Percentiles rank a stretch among this genome's conserved stretches.
These are phyloP conservation scores for Cebus imitator DNA, from an alignment of 2,113 vertebrate genomes.

Conservation along the genomic window DNA sequence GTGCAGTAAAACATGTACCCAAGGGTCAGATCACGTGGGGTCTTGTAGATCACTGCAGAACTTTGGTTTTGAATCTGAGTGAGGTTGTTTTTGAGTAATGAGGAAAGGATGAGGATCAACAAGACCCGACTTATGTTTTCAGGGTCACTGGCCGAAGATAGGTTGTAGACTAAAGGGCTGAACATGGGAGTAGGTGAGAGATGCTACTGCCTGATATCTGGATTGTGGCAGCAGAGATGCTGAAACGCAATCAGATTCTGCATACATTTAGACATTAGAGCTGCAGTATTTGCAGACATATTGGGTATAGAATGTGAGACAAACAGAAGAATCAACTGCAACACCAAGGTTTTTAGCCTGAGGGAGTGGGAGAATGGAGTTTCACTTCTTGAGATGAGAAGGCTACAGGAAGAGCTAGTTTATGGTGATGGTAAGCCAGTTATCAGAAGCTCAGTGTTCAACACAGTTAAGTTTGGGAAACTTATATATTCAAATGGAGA, in stretches of 20 bases:
- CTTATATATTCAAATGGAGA: not conserved
- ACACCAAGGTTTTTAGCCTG: not conserved
- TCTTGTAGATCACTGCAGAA: not conserved
- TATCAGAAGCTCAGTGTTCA: not conserved
- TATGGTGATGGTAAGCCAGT: not conserved
- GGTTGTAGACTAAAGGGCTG: not conserved
- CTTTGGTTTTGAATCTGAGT: not conserved
- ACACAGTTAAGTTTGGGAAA: not conserved
- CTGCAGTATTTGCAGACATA: not conserved
- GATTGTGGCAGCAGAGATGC: not conserved
- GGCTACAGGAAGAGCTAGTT: not conserved
- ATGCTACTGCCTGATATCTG: not conserved
- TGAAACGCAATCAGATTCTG: not conserved
- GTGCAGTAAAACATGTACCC: not conserved
- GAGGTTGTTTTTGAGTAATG: not conserved
- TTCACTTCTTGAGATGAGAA: not conserved
- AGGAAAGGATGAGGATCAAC: not conserved
- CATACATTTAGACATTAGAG: not conserved
- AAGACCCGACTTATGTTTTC: not conserved
- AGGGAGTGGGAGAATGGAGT: not conserved
- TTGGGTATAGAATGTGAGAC: not conserved
- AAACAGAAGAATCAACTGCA: not conserved
- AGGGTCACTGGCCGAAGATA: not conserved
- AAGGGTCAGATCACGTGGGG: not conserved
- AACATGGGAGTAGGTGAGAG: not conserved